Evolutionary conservation across 2,888 invertebrate species (phyloP).

Genomic region (Melinaea menophilus): DNA sequence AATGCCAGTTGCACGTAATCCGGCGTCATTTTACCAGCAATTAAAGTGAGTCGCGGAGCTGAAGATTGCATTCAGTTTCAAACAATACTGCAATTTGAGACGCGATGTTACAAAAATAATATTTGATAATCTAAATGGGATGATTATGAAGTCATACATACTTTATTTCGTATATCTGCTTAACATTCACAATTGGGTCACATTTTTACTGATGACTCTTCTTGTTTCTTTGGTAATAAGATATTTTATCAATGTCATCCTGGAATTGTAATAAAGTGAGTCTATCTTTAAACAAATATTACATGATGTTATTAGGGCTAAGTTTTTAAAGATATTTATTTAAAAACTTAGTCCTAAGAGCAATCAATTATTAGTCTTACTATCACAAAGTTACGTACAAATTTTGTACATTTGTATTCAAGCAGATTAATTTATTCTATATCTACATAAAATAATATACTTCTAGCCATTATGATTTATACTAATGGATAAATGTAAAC

Average conservation of each 20-base stretch:
- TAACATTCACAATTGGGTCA: conserved; percentile 54
- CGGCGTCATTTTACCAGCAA: conserved; percentile 1
- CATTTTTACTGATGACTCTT: conserved; percentile 50
- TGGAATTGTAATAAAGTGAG: background rate
- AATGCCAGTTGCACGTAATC: conserved; percentile 4
- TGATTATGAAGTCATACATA: conserved; percentile 21
- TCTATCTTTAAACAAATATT: background rate
- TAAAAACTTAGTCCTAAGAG: background rate
- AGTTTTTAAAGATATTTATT: background rate
- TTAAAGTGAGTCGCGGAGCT: background rate
- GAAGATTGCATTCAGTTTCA: background rate
- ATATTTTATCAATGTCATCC: background rate
- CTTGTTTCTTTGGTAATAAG: conserved; percentile 41
- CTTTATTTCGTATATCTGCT: conserved; percentile 43
- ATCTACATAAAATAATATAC: too few species aligned
- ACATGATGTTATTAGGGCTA: too few species aligned
- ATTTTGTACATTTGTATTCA: too few species aligned
- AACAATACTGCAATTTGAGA: background rate
- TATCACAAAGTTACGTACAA: too few species aligned
- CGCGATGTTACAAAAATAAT: too few species aligned
- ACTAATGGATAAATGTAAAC: too few species aligned
- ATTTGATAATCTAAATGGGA: too few species aligned
- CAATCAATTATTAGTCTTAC: too few species aligned
- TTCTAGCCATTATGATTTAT: too few species aligned
- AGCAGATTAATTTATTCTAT: too few species aligned